Conservation (phyloP, 1,140 invertebrate species). For the Cydia splendana region DNA sequence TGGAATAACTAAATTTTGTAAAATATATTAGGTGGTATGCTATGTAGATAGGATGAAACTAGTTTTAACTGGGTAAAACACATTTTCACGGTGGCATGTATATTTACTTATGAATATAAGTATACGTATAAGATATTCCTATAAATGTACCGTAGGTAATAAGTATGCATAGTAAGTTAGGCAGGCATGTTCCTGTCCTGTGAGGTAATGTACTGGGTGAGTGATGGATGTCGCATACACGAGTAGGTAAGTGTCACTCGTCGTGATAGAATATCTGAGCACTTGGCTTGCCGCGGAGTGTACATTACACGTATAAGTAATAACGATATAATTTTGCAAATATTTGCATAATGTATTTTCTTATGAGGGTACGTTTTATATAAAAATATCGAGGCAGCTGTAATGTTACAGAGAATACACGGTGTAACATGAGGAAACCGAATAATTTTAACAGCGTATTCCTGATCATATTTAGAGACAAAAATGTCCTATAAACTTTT, state of each 20-base stretch:
- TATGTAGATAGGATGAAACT: not conserved
- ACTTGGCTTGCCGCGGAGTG: not conserved
- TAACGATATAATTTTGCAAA: not conserved
- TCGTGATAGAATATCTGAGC: conserved; percentile 5
- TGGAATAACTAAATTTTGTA: conserved; percentile 8
- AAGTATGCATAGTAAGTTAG: not conserved
- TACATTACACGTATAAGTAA: not conserved
- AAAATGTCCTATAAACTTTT: no score
- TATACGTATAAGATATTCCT: no score
- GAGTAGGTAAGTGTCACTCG: not conserved
- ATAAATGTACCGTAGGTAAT: not conserved
- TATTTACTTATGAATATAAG: no score
- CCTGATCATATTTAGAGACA: no score
- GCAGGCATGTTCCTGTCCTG: not conserved
- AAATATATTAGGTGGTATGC: not conserved
- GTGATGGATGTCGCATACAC: conserved; percentile 5
- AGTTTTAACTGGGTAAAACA: no score
- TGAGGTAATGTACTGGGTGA: conserved; percentile 5
- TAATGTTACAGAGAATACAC: no score
- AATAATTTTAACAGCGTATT: no score
- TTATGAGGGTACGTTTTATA: no score
- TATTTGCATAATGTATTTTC: no score
- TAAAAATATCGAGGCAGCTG: no score
- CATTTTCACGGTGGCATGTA: no score
- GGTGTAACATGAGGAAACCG: no score